Evolutionary conservation across 2,888 invertebrate genomes (phyloP).

Genomic region (Meandrusa payeni): DNA sequence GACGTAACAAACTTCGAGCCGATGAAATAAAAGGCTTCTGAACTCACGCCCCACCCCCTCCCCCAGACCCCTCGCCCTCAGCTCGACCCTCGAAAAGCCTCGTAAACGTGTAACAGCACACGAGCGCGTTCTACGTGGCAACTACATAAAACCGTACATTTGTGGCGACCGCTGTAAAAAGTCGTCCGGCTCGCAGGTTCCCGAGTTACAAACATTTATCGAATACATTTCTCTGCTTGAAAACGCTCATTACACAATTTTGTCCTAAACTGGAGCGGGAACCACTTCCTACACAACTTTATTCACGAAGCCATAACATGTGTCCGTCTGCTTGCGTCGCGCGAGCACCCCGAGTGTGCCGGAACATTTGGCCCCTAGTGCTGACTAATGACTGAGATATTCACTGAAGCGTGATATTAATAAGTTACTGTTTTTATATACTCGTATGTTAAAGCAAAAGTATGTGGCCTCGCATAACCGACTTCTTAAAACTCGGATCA

Average conservation of each 20-base stretch:
- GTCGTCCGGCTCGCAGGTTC: slow-evolving; percentile 4
- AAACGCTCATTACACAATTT: slow-evolving; percentile 1
- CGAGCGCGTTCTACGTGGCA: slow-evolving; percentile 14
- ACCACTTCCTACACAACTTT: too few species aligned
- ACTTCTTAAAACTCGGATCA: slow-evolving; percentile 8
- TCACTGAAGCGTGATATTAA: too few species aligned
- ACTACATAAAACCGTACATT: slow-evolving; percentile 17
- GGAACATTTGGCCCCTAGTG: background rate
- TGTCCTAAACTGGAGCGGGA: too few species aligned
- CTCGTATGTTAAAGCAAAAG: too few species aligned
- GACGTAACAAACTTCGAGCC: slow-evolving; percentile 45
- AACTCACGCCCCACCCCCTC: slow-evolving; percentile 31
- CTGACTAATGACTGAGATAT: too few species aligned
- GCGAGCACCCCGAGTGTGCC: background rate
- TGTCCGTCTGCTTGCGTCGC: too few species aligned
- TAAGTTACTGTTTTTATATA: too few species aligned
- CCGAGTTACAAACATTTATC: slow-evolving; percentile 15
- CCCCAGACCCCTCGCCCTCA: slow-evolving; percentile 21
- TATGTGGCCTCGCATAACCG: background rate
- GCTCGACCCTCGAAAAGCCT: slow-evolving; percentile 15
- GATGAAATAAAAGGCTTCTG: slow-evolving; percentile 42
- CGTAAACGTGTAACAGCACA: slow-evolving; percentile 18
- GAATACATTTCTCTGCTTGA: slow-evolving; percentile 5
- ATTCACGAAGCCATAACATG: too few species aligned
- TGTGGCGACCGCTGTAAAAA: slow-evolving; percentile 18